Base-by-base conservation (phyloP, 2,888 invertebrate genomes). In the Campopleginae sp. region DNA sequence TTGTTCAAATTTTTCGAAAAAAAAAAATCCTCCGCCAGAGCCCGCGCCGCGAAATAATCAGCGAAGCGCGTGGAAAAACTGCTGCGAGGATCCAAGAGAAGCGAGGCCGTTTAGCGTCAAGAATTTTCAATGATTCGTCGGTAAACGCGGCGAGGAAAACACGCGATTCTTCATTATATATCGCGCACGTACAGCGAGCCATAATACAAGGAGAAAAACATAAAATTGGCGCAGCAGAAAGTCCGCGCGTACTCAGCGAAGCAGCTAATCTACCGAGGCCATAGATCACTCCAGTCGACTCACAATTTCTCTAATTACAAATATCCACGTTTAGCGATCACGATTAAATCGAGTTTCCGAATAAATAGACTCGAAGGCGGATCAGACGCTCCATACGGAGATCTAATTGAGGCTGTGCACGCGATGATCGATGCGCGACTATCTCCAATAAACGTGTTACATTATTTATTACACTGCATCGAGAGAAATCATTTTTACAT, bases 151-250 rank as follows among this genome's bases (percentile, higher is more conserved):
- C 48, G 12, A 66, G 65, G 63, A 48, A 44, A 71, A 78, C 85
- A 85, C 85, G 85, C 85, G 85, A 85, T 85, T 70, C 71, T 79
- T 85, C 71, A 74, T 63, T n/a, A n/a, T n/a, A n/a, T n/a, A n/a
- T 82, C 66, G 63, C 65, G n/a, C 63, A 51, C 51, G 42, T 54
- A 71, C 23, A 14, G 19, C 23, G 51, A 51, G 19, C 54, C 54
- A 8, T 72, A 72, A 8, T 72, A 72, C 38, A 1, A 19, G 71
- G 6, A 72, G n/a, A n/a, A n/a, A n/a, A n/a, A n/a, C n/a, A 72
- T 54, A 54, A 72, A 10, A 54, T 38, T 8, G 19, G 10, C 12
- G n/a, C 19, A 12, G 51, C 4, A 7, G 7, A 38, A 1, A 33
- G 8, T n/a, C n/a, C 38, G 38, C 38, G 38, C 46, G 70, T 70